Conservation (phyloP, 2,113 vertebrate genomes). For the Hydrochoerus hydrochaeris region DNA sequence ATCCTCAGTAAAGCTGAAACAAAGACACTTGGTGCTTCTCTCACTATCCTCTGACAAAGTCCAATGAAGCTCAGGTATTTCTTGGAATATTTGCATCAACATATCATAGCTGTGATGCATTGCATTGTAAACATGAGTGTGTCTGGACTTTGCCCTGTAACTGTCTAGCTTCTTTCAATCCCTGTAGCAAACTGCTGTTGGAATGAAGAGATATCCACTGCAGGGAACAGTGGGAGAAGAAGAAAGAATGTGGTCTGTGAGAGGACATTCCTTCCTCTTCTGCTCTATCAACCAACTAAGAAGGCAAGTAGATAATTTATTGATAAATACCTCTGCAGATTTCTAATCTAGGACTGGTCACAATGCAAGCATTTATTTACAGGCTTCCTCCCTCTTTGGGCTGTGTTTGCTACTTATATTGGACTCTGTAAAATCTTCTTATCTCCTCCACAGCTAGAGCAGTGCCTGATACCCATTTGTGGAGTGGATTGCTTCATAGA, state of each 20-base stretch:
- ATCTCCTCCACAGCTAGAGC: neutral
- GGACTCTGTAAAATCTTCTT: neutral
- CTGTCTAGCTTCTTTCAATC: neutral
- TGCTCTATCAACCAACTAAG: neutral
- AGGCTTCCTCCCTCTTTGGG: neutral
- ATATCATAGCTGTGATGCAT: constrained; percentile 46
- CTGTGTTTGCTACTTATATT: neutral
- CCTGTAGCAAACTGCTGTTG: constrained; percentile 22
- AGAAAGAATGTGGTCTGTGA: neutral
- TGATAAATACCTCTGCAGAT: constrained; percentile 17
- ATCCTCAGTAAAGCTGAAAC: constrained; percentile 65
- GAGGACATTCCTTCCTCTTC: neutral
- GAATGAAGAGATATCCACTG: neutral
- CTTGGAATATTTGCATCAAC: constrained; percentile 67
- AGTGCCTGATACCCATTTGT: neutral
- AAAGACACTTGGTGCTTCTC: constrained; percentile 56
- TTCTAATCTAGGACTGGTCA: neutral
- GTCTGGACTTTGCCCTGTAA: constrained; percentile 54
- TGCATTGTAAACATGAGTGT: constrained; percentile 36
- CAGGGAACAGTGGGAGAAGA: neutral
- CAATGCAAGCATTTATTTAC: neutral
- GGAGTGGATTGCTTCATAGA: neutral
- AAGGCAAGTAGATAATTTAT: constrained; percentile 45
- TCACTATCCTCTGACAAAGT: constrained; percentile 64
- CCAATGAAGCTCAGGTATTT: constrained; percentile 75